Evolutionary conservation across 2,888 invertebrate genomes (phyloP).

Genomic region (Drosophila pseudotakahashii): DNA sequence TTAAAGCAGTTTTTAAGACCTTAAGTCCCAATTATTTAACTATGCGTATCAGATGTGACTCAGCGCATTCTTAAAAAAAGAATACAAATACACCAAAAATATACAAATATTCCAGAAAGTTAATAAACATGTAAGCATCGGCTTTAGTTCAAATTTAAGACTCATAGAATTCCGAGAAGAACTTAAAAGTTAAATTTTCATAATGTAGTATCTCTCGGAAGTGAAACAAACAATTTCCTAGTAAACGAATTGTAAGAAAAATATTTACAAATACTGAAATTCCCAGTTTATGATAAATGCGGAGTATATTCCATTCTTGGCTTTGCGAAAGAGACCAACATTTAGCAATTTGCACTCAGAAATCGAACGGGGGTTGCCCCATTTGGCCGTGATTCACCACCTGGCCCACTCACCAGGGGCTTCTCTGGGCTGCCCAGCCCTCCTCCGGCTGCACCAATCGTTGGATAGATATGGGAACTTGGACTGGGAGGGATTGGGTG

Average conservation of each 20-base stretch:
- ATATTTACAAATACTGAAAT: neutral
- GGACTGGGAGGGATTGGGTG: slow-evolving; percentile 1
- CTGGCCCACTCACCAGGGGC: slow-evolving; percentile 14
- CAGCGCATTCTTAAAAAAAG: neutral
- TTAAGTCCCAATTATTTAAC: neutral
- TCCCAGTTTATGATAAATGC: neutral
- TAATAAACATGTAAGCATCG: no score
- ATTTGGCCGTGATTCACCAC: slow-evolving; percentile 36
- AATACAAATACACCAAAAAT: no score
- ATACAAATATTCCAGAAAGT: no score
- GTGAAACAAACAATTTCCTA: neutral
- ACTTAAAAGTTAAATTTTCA: neutral
- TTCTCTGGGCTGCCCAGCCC: slow-evolving; percentile 21
- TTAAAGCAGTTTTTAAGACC: neutral
- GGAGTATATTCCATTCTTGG: neutral
- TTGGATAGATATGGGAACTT: neutral
- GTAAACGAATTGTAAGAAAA: neutral
- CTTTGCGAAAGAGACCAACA: neutral
- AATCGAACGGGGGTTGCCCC: slow-evolving; percentile 39
- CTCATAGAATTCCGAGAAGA: neutral
- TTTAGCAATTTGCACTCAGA: neutral
- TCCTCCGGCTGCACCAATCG: slow-evolving; percentile 8
- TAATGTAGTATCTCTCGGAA: neutral
- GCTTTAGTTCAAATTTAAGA: no score
- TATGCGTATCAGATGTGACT: neutral